phyloP scores from a whole-genome alignment of 2,888 invertebrate species.

The Tridacna gigas region DNA sequence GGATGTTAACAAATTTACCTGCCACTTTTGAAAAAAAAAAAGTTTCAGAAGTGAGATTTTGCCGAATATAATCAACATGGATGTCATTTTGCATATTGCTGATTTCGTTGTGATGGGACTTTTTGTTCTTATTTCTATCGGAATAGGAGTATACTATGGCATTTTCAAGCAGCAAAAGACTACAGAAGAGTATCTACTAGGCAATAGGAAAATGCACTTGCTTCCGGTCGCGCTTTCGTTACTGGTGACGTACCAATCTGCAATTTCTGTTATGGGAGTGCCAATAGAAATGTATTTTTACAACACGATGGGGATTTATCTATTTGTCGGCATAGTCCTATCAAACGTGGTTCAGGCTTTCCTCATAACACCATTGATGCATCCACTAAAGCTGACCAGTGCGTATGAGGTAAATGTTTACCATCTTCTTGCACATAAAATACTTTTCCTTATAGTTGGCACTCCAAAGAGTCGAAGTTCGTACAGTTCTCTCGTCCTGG shows the following conservation, averaged over 20 bases:
- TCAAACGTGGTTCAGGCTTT: slow-evolving; percentile 54
- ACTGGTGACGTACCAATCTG: slow-evolving; percentile 74
- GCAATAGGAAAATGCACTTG: slow-evolving; percentile 66
- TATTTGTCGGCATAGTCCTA: slow-evolving; percentile 51
- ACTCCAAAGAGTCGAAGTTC: too few relatives aligned
- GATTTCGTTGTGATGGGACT: slow-evolving; percentile 59
- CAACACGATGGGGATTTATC: slow-evolving; percentile 61
- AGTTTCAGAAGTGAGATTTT: too few relatives aligned
- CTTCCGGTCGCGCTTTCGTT: slow-evolving; percentile 74
- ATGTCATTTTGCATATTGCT: slow-evolving; percentile 36
- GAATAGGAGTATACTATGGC: slow-evolving; percentile 66
- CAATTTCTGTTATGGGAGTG: slow-evolving; percentile 70
- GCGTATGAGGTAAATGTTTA: slow-evolving; percentile 67
- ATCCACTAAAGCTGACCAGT: slow-evolving; percentile 72
- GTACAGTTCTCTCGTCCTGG: too few relatives aligned
- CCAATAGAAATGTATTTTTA: slow-evolving; percentile 71
- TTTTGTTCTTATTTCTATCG: slow-evolving; percentile 55
- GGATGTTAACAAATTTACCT: too few relatives aligned
- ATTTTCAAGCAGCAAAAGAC: slow-evolving; percentile 56
- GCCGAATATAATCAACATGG: slow-evolving; percentile 4
- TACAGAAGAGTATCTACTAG: slow-evolving; percentile 70
- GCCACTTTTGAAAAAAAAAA: too few relatives aligned
- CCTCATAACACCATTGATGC: slow-evolving; percentile 67
- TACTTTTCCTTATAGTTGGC: too few relatives aligned
- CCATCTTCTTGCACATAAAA: too few relatives aligned